These are phyloP conservation scores for Lagocephalus sceleratus DNA, from an alignment of 2,797 vertebrate genomes.

Conservation along the genomic window DNA sequence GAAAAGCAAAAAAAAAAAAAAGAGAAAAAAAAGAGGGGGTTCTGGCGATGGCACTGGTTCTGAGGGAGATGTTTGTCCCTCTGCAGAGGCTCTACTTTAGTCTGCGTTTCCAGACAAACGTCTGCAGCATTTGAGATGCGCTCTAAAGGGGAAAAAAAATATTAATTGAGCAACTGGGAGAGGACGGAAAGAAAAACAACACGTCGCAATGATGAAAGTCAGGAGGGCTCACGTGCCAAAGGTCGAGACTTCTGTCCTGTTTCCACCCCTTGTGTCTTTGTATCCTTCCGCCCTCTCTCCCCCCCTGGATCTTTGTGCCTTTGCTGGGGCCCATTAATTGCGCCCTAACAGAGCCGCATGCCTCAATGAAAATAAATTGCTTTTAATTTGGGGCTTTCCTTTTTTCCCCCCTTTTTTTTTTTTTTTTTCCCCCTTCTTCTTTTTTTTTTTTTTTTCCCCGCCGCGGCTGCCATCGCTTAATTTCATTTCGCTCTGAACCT, in stretches of 20 bases:
- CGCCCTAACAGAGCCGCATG: constrained; percentile 89
- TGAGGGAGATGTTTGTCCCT: too few relatives aligned
- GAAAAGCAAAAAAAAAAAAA: too few relatives aligned
- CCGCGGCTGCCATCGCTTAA: constrained; percentile 91
- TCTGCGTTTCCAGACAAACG: constrained; percentile 26
- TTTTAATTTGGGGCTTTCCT: constrained; percentile 93
- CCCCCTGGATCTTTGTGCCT: constrained; percentile 53
- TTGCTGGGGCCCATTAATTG: constrained; percentile 85
- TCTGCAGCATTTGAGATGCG: constrained; percentile 21
- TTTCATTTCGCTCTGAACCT: constrained; percentile 97
- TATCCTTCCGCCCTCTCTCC: constrained; percentile 37
- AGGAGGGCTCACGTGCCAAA: constrained; percentile 53
- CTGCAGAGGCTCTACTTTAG: too few relatives aligned
- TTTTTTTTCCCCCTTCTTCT: too few relatives aligned
- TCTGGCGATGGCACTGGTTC: too few relatives aligned
- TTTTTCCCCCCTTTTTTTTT: too few relatives aligned
- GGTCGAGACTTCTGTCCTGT: constrained; percentile 51
- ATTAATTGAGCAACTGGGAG: too few relatives aligned
- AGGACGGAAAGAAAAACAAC: constrained; percentile 1
- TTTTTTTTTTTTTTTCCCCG: constrained; percentile 26
- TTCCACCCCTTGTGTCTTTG: constrained; percentile 59
- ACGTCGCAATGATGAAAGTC: constrained; percentile 33
- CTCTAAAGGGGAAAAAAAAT: too few relatives aligned
- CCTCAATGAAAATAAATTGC: constrained; percentile 98
- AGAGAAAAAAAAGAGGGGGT: too few relatives aligned